phyloP scores from a whole-genome alignment of 1,140 invertebrate genomes.

The Chlorops oryzae region DNA sequence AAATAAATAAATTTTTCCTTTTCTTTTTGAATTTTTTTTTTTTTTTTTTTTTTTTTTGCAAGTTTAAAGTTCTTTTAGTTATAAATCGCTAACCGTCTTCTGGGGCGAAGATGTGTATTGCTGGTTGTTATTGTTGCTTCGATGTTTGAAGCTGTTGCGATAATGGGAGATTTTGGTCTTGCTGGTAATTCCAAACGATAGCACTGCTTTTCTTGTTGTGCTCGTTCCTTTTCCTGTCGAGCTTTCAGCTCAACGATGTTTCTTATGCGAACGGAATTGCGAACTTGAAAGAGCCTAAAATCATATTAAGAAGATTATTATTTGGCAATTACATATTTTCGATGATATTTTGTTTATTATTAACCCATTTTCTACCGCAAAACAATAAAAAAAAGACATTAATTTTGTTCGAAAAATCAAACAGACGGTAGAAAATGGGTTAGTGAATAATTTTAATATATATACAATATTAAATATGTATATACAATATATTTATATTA shows the following conservation, averaged over 20 bases:
- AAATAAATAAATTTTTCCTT: no score
- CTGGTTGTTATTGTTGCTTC: background rate
- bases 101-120: slow-evolving; percentile 10
- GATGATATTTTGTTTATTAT: background rate
- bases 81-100: slow-evolving; percentile 19
- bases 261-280: slow-evolving; percentile 44
- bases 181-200: slow-evolving; percentile 15
- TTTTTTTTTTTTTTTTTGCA: no score
- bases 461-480: no score
- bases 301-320: background rate
- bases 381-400: no score
- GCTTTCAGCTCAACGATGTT: slow-evolving; percentile 51
- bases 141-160: background rate
- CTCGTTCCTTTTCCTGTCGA: slow-evolving; percentile 38
- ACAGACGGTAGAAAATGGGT: no score
- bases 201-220: slow-evolving; percentile 24
- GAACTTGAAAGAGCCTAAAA: slow-evolving; percentile 37
- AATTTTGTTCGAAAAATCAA: no score
- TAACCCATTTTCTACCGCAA: no score
- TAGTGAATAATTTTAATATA: no score
- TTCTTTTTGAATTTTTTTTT: no score
- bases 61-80: no score
- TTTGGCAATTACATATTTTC: background rate
- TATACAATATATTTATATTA: no score
- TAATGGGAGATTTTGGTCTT: background rate